Conservation (phyloP, 2,797 vertebrate genomes). For the Rhabdomys pumilio region DNA sequence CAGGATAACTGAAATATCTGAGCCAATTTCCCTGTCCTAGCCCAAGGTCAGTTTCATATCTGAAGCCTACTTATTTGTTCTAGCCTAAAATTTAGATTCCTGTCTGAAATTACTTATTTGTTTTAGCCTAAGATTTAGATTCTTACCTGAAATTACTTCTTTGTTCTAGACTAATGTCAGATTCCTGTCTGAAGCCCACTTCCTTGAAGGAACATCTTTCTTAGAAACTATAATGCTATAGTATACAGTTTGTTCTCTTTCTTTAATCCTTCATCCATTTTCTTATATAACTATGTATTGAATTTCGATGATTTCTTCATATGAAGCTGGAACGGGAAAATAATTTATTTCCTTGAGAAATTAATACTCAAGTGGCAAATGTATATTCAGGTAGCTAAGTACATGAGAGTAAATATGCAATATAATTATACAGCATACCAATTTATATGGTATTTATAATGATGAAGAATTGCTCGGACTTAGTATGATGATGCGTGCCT, state of each 20-base stretch:
- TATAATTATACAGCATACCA: constrained; percentile 54
- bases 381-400: constrained; percentile 42
- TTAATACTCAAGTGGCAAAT: constrained; percentile 40
- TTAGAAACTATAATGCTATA: neutral
- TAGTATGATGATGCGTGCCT: neutral
- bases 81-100: too few species aligned
- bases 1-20: too few species aligned
- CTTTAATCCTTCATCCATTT: constrained; percentile 50
- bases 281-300: constrained; percentile 18
- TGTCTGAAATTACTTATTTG: too few species aligned
- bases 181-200: too few species aligned
- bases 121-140: too few species aligned
- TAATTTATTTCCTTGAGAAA: constrained; percentile 50
- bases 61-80: too few species aligned
- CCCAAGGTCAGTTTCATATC: too few species aligned
- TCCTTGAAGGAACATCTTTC: neutral
- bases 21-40: too few species aligned
- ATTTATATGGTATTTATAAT: neutral
- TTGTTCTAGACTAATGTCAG: too few species aligned
- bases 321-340: neutral
- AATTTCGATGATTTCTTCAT: neutral
- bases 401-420: constrained; percentile 47
- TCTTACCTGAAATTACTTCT: too few species aligned
- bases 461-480: neutral
- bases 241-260: neutral